Base-by-base conservation (phyloP, 2,797 vertebrate genomes). In the Mastacembelus armatus region DNA sequence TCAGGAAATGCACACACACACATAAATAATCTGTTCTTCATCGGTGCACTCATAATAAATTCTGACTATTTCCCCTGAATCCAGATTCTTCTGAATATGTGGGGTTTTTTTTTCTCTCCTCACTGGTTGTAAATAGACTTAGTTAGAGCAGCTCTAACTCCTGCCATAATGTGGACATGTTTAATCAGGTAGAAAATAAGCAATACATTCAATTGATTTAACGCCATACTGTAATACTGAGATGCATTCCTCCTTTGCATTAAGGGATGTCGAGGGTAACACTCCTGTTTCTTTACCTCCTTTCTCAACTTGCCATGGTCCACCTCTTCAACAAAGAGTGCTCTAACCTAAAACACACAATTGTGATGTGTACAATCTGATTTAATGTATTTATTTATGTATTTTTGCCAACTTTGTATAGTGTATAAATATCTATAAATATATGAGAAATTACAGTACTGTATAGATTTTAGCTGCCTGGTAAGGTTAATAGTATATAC, bases 331-430 rank as follows among this genome's bases (percentile, higher is more conserved):
- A 77, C 88, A 87, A 90, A 91, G 84, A 93, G 87, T 88, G 91
- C 90, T 91, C 85, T 65, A 84, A 88, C 86, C 91, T 89, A 88
- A 91, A 87, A 93, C 92, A 94, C 92, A 91, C 86, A 78, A 80
- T 91, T 92, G 90, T 91, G 88, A 93, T 88, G 91, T 94, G 92
- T 93, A 92, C 92, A 92, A 93, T 94, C 90, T 92, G 75, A 92
- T 89, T 93, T 87, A 69, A 89, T 94, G 93, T 92, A 92, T 92
- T 92, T 93, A 91, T 91, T 92, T 90, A 87, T 89, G 91, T 93
- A 91, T 92, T 93, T 92, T 92, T 94, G 92, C 92, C 92, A 95
- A 95, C 92, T 94, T 94, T 95, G 93, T 95, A 95, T 91, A 95
- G 93, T 94, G 93, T 95, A 95, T 91, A 95, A 94, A 94, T 91